A percentile compares a stretch with the other conserved stretches of the same genome.
Conservation (phyloP, 1,140 invertebrate species). For the Procambarus clarkii region DNA sequence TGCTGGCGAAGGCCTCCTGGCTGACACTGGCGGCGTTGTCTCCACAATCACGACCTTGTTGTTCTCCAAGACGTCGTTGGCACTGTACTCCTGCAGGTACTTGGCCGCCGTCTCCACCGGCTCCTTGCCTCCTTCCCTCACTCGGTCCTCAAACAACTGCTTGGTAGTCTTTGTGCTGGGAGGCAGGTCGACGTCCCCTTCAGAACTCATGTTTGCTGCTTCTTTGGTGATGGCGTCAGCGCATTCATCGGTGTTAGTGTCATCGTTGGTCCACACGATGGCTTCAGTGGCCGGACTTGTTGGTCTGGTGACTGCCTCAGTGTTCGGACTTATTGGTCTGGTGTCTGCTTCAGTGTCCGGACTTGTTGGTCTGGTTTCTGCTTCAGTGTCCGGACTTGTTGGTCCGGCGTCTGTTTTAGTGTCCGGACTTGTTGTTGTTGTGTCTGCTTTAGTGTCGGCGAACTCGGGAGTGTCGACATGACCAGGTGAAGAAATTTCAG, state of each 20-base stretch:
- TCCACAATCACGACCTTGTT: constrained; percentile 56
- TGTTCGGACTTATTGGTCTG: too few species aligned
- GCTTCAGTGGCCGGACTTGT: too few species aligned
- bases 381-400: too few species aligned
- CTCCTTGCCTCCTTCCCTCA: background rate
- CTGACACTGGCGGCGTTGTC: constrained; percentile 15
- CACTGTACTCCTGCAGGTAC: constrained; percentile 7
- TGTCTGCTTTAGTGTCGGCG: too few species aligned
- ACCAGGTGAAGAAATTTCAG: too few species aligned
- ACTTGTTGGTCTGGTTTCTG: too few species aligned
- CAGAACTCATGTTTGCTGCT: background rate
- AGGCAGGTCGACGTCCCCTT: background rate
- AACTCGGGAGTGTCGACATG: too few species aligned
- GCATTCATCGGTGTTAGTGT: background rate
- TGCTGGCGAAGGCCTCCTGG: background rate
- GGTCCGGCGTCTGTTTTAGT: too few species aligned
- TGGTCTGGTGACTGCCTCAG: too few species aligned
- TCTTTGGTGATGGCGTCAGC: background rate
- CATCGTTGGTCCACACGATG: background rate
- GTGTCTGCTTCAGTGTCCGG: too few species aligned
- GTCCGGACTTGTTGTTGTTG: too few species aligned
- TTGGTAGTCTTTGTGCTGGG: background rate
- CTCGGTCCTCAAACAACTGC: background rate
- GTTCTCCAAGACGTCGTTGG: constrained; percentile 55
- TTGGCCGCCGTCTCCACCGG: background rate